Evolutionary conservation across 2,888 invertebrate species (phyloP).

Genomic region (Lutraria lutraria): DNA sequence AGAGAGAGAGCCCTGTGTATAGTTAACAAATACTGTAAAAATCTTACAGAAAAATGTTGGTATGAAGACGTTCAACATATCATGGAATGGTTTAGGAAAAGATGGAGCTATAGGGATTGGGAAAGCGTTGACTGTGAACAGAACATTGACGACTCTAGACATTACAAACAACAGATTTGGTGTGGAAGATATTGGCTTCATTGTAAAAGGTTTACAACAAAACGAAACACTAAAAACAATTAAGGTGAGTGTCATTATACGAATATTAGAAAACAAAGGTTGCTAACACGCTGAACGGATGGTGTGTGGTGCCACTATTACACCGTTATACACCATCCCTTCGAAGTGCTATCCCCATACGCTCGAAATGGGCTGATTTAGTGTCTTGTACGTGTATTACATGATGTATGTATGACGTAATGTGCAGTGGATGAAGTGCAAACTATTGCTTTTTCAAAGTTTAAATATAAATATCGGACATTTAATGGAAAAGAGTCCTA

Average conservation of each 20-base stretch:
- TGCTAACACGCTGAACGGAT: too few relatives aligned
- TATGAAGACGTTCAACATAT: conserved; percentile 74
- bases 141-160: conserved; percentile 76
- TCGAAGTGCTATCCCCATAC: too few relatives aligned
- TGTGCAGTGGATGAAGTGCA: not conserved
- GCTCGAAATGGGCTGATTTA: not conserved
- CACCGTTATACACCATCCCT: too few relatives aligned
- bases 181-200: conserved; percentile 68
- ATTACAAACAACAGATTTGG: conserved; percentile 78
- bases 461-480: not conserved
- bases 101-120: conserved; percentile 75
- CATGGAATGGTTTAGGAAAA: conserved; percentile 80
- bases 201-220: conserved; percentile 77
- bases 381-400: not conserved
- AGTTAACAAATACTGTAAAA: too few relatives aligned
- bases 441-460: not conserved
- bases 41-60: conserved; percentile 75
- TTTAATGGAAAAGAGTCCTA: too few relatives aligned
- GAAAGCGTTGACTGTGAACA: conserved; percentile 73
- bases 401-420: not conserved
- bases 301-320: too few relatives aligned
- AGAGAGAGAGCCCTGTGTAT: too few relatives aligned
- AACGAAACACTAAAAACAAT: conserved; percentile 75
- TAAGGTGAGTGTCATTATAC: conserved; percentile 65
- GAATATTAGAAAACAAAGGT: too few relatives aligned